Conservation (phyloP, 2,888 invertebrate species). For the Drosophila recens region DNA sequence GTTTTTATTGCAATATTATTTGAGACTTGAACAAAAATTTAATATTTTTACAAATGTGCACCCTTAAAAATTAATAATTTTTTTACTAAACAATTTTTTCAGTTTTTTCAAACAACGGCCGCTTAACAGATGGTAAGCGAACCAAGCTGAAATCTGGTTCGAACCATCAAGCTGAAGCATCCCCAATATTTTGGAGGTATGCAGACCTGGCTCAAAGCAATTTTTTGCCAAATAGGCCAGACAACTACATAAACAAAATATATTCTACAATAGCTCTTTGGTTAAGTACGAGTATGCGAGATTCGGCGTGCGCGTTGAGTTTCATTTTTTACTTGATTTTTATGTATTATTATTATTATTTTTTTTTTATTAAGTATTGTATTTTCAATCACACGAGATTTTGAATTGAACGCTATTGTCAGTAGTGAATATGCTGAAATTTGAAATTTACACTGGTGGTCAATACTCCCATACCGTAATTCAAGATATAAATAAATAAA, state of each 20-base stretch:
- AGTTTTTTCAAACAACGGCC: too few relatives aligned
- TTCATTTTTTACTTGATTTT: constrained; percentile 15
- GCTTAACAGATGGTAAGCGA: too few relatives aligned
- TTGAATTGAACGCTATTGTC: constrained; percentile 72
- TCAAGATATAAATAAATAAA: constrained; percentile 80
- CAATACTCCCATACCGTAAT: constrained; percentile 83
- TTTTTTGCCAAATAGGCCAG: neutral
- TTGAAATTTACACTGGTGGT: constrained; percentile 82
- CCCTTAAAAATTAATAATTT: too few relatives aligned
- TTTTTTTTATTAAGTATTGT: constrained; percentile 53
- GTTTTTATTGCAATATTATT: too few relatives aligned
- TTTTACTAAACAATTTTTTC: too few relatives aligned
- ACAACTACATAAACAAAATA: constrained; percentile 1
- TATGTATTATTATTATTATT: constrained; percentile 24
- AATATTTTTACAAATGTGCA: too few relatives aligned
- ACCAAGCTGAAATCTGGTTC: neutral
- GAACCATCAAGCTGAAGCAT: neutral
- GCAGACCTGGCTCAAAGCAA: neutral
- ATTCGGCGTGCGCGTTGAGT: constrained; percentile 16
- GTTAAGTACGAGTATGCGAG: constrained; percentile 1
- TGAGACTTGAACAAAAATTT: too few relatives aligned
- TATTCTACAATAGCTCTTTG: neutral
- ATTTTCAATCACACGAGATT: constrained; percentile 72
- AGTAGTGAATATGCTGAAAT: constrained; percentile 79
- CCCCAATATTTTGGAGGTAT: neutral